A percentile compares a stretch with the other conserved stretches of the same genome.
Evolutionary conservation across 2,113 vertebrate genomes (phyloP).

Genomic region (Hippopotamus amphibius): DNA sequence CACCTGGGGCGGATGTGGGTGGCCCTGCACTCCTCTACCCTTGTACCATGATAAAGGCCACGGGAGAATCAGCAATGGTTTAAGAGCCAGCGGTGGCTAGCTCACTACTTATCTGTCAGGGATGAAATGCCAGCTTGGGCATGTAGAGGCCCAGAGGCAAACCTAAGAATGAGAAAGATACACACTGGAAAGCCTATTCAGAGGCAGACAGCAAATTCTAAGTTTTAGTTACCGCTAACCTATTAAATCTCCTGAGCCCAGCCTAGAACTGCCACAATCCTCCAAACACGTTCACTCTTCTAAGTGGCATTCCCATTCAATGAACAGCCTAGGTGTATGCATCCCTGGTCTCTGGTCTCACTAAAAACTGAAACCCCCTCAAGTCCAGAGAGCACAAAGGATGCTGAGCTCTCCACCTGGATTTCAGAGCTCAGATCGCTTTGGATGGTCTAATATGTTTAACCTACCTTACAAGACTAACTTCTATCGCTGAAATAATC

Average conservation of each 20-base stretch:
- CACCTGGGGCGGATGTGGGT: background rate
- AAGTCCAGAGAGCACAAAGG: background rate
- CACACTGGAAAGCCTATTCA: background rate
- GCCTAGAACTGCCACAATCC: background rate
- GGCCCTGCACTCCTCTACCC: background rate
- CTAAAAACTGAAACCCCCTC: background rate
- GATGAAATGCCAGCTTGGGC: background rate
- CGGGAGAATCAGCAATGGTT: background rate
- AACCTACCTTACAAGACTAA: background rate
- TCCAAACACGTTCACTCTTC: background rate
- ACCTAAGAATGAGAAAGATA: background rate
- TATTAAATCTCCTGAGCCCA: background rate
- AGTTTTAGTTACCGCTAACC: background rate
- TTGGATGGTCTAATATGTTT: background rate
- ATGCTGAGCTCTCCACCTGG: background rate
- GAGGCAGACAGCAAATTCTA: background rate
- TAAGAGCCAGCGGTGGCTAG: background rate
- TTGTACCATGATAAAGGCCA: background rate
- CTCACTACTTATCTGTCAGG: background rate
- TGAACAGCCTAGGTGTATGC: background rate
- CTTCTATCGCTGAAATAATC: background rate
- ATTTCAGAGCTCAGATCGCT: slow-evolving; percentile 24
- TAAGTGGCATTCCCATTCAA: background rate
- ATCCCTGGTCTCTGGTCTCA: background rate
- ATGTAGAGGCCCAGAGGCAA: background rate